Evolutionary conservation across 2,113 vertebrate genomes (phyloP).

Genomic region (Tenebrosternarchus preto): DNA sequence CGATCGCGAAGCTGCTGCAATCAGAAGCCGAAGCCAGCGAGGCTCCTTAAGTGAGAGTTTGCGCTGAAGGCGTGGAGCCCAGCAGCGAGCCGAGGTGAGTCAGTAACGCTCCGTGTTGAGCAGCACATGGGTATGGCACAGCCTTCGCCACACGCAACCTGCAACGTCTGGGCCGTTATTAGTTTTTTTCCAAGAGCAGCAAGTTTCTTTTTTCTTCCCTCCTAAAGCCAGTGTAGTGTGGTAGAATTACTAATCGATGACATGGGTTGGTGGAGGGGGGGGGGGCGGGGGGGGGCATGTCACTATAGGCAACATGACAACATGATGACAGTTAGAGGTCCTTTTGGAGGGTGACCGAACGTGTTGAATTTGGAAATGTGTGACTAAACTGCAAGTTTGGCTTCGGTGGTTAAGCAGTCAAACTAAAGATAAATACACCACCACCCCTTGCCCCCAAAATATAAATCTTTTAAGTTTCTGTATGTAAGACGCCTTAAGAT

Average conservation of each 20-base stretch:
- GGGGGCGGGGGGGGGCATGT: not conserved
- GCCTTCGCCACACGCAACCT: not conserved
- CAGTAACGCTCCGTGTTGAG: not conserved
- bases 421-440: too few species aligned
- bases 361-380: not conserved
- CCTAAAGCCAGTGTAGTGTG: not conserved
- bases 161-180: not conserved
- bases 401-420: not conserved
- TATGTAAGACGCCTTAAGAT: not conserved
- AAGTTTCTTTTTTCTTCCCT: not conserved
- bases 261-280: too few species aligned
- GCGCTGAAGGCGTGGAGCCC: too few species aligned
- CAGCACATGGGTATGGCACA: not conserved
- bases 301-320: conserved; percentile 33
- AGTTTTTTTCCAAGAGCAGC: not conserved
- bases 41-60: conserved; percentile 41
- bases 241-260: conserved; percentile 1
- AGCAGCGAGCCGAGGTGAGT: too few species aligned
- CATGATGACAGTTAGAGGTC: conserved; percentile 25
- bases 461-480: not conserved
- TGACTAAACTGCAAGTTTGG: not conserved
- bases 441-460: not conserved
- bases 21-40: conserved; percentile 53
- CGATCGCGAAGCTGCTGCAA: conserved; percentile 42
- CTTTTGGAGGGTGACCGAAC: not conserved